Evolutionary conservation across 2,797 vertebrate species (phyloP).

Genomic region (Cephalopachus bancanus): DNA sequence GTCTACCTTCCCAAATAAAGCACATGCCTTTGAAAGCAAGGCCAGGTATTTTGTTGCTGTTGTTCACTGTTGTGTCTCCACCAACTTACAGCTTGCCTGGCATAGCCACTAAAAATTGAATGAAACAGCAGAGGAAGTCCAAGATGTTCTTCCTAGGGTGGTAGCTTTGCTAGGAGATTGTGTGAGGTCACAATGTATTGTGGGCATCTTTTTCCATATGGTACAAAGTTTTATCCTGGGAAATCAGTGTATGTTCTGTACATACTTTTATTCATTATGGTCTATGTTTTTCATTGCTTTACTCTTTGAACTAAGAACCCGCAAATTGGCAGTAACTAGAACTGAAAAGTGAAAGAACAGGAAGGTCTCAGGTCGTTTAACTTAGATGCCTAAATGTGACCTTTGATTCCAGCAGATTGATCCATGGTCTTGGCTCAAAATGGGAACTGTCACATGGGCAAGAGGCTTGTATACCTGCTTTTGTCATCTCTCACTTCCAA

Average conservation of each 20-base stretch:
- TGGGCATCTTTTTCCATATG: not conserved
- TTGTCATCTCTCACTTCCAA: slow-evolving; percentile 74
- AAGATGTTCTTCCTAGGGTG: not conserved
- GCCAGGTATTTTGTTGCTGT: not conserved
- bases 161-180: slow-evolving; percentile 3
- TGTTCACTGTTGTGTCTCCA: not conserved
- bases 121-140: not conserved
- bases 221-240: not conserved
- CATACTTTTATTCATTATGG: slow-evolving; percentile 32
- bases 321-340: slow-evolving; percentile 74
- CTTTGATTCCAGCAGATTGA: not conserved
- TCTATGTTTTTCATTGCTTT: slow-evolving; percentile 69
- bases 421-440: slow-evolving; percentile 64
- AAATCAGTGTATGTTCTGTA: slow-evolving; percentile 64
- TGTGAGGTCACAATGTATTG: not conserved
- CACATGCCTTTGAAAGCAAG: not conserved
- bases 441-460: slow-evolving; percentile 47
- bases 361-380: slow-evolving; percentile 68
- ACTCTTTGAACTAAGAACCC: slow-evolving; percentile 80
- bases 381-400: slow-evolving; percentile 43
- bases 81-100: not conserved
- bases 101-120: not conserved
- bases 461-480: slow-evolving; percentile 67
- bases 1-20: not conserved
- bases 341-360: slow-evolving; percentile 72